A percentile compares a stretch with the other conserved stretches of the same genome.
These are phyloP conservation scores for Tyto alba DNA, from an alignment of 2,113 vertebrate species.

Conservation along the genomic window DNA sequence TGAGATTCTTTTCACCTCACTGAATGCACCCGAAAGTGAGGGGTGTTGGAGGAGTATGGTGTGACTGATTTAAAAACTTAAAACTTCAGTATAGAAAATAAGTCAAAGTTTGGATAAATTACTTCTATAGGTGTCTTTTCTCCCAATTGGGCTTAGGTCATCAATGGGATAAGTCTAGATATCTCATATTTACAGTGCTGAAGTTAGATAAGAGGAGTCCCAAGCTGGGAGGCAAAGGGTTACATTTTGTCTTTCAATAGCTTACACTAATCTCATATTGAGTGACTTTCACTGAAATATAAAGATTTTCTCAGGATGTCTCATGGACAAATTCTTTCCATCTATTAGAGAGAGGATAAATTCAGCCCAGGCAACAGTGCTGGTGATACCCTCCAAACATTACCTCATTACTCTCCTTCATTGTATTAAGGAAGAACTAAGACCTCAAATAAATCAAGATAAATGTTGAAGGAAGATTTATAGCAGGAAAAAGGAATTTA, in stretches of 20 bases:
- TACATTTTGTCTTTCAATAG: not conserved
- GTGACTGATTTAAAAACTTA: not conserved
- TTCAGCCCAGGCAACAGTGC: not conserved
- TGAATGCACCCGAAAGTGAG: rapidly evolving
- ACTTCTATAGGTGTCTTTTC: not conserved
- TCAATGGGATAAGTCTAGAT: not conserved
- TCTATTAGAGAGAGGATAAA: not conserved
- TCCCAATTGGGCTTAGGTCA: not conserved
- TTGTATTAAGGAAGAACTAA: not conserved
- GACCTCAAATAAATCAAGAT: not conserved
- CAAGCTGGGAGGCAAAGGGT: not conserved
- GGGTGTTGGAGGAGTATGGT: not conserved
- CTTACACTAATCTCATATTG: not conserved
- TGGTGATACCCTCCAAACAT: not conserved
- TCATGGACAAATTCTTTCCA: not conserved
- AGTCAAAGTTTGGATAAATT: not conserved
- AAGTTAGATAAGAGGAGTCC: not conserved
- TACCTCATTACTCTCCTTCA: not conserved
- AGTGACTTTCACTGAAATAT: not conserved
- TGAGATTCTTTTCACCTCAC: not conserved
- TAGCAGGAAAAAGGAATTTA: not conserved
- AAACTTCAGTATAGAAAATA: not conserved
- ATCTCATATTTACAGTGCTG: not conserved
- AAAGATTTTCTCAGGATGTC: not conserved
- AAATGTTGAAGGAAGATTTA: not conserved